Evolutionary conservation across 2,888 invertebrate genomes (phyloP).

Genomic region (Cantharis flavilabris): DNA sequence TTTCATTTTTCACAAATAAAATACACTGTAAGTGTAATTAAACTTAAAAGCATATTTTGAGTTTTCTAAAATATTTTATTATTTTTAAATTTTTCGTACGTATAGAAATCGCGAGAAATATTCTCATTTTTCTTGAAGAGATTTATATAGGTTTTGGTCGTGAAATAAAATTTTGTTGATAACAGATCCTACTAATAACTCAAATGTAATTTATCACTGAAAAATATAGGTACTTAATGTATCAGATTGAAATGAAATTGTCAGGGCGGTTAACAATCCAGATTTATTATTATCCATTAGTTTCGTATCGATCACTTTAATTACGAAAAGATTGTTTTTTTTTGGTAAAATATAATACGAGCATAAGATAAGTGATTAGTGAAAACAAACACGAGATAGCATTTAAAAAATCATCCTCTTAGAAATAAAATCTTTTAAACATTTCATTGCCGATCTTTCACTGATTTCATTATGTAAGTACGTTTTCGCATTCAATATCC

Average conservation of each 20-base stretch:
- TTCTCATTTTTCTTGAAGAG: neutral
- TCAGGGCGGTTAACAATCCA: neutral
- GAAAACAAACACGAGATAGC: neutral
- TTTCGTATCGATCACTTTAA: neutral
- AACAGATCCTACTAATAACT: neutral
- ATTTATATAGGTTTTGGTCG: neutral
- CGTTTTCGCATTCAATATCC: neutral
- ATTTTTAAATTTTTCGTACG: no score
- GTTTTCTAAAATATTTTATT: no score
- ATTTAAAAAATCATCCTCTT: neutral
- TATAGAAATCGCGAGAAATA: neutral
- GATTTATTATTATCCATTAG: neutral
- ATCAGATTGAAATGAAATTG: neutral
- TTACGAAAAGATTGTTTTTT: neutral
- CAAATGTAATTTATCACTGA: neutral
- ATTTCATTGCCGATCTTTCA: neutral
- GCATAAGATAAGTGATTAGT: neutral
- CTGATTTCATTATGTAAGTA: neutral
- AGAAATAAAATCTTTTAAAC: neutral
- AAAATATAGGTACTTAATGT: neutral
- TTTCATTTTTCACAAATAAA: neutral
- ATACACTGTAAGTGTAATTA: no score
- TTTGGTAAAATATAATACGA: neutral
- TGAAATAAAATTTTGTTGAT: neutral
- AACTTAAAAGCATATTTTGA: no score